phyloP scores from a whole-genome alignment of 2,113 vertebrate genomes.

The Neotoma lepida region DNA sequence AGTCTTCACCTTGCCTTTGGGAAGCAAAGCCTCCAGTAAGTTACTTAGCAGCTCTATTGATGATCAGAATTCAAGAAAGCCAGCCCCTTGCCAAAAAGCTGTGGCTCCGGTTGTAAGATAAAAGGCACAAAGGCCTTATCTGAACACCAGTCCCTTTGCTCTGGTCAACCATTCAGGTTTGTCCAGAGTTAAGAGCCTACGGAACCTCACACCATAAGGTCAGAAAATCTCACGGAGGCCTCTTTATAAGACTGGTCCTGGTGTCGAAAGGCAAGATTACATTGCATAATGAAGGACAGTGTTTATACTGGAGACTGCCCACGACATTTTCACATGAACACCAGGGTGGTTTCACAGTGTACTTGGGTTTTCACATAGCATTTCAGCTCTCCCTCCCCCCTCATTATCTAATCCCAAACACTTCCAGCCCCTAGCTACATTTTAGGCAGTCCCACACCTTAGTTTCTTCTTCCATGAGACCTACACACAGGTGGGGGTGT shows the following conservation, averaged over 20 bases:
- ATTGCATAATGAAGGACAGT: conserved; percentile 52
- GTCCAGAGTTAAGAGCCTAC: conserved; percentile 10
- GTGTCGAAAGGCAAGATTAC: conserved; percentile 67
- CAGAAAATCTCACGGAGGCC: conserved; percentile 54
- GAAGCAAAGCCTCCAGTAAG: conserved; percentile 41
- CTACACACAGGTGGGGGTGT: neutral
- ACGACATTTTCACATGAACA: conserved; percentile 63
- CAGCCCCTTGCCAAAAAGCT: conserved; percentile 20
- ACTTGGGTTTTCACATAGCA: conserved; percentile 22
- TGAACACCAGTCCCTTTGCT: conserved; percentile 54
- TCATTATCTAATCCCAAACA: conserved; percentile 17
- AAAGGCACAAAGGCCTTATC: conserved; percentile 65
- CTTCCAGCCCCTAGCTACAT: neutral
- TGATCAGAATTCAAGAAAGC: conserved; percentile 48
- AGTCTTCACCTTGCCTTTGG: neutral
- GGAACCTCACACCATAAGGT: conserved; percentile 46
- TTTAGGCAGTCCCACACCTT: conserved; percentile 11
- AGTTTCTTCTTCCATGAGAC: neutral
- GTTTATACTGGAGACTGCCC: neutral
- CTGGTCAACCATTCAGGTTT: conserved; percentile 49
- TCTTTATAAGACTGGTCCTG: conserved; percentile 35
- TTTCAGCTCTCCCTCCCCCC: conserved; percentile 17
- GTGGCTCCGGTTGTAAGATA: conserved; percentile 40
- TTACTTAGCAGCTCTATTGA: conserved; percentile 46
- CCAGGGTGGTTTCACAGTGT: conserved; percentile 21